These are phyloP conservation scores for Carapus acus DNA, from an alignment of 2,797 vertebrate genomes.

Conservation along the genomic window DNA sequence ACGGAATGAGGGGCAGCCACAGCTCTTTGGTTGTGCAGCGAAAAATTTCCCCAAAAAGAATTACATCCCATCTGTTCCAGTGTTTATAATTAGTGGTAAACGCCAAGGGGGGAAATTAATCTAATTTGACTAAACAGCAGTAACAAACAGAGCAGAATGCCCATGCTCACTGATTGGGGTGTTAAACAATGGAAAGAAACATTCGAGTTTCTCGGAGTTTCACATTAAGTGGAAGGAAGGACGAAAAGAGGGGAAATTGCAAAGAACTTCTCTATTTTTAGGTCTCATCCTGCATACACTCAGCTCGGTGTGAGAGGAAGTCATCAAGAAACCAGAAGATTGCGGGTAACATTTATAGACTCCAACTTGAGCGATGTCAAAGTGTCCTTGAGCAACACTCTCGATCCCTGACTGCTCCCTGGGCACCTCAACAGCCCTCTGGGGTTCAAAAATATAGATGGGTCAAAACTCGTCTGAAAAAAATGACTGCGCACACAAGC, in stretches of 20 bases:
- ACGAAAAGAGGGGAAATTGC: constrained; percentile 5
- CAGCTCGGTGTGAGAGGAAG: too few species aligned
- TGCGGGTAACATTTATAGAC: too few species aligned
- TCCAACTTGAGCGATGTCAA: too few species aligned
- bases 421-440: too few species aligned
- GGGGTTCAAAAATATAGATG: too few species aligned
- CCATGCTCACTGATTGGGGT: constrained; percentile 36
- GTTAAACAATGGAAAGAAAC: constrained; percentile 44
- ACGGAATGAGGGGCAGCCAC: constrained; percentile 43
- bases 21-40: constrained; percentile 41
- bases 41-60: constrained; percentile 49
- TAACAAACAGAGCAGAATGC: constrained; percentile 48
- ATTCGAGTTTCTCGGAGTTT: constrained; percentile 27
- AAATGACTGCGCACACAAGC: background rate
- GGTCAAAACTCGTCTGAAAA: background rate
- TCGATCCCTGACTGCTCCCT: too few species aligned
- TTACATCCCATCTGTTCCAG: constrained; percentile 60
- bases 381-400: too few species aligned
- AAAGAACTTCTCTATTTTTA: background rate
- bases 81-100: constrained; percentile 65
- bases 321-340: too few species aligned
- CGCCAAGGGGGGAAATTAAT: constrained; percentile 45
- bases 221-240: constrained; percentile 9
- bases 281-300: too few species aligned
- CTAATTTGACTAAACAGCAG: constrained; percentile 57